Evolutionary conservation across 2,113 vertebrate species (phyloP).

Genomic region (Hippocampus mohnikei): DNA sequence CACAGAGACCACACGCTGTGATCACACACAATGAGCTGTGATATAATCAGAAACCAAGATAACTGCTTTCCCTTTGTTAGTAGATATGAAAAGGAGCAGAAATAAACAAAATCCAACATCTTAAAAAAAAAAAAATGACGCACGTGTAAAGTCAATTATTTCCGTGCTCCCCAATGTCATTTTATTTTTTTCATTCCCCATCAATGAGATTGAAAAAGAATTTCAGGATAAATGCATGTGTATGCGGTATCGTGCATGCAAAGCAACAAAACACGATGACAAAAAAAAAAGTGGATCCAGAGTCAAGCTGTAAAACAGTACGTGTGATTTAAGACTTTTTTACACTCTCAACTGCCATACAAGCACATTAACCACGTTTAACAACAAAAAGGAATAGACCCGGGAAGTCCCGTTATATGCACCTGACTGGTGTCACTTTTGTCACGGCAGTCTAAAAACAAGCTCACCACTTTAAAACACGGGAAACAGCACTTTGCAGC

Average conservation of each 20-base stretch:
- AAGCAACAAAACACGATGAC: too few species aligned
- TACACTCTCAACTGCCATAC: too few species aligned
- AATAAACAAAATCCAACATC: slow-evolving; percentile 17
- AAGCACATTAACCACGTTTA: too few species aligned
- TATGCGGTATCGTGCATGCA: neutral
- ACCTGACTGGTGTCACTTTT: too few species aligned
- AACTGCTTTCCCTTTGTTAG: slow-evolving; percentile 28
- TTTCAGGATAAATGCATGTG: neutral
- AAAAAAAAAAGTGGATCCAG: too few species aligned
- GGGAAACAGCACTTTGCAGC: too few species aligned
- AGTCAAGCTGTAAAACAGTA: too few species aligned
- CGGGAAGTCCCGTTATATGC: too few species aligned
- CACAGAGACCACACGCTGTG: slow-evolving; percentile 37
- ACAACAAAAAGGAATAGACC: too few species aligned
- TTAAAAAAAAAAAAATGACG: slow-evolving; percentile 6
- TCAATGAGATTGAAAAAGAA: neutral
- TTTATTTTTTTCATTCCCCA: neutral
- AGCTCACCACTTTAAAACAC: too few species aligned
- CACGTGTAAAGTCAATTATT: neutral
- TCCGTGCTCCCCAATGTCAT: neutral
- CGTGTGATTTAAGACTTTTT: too few species aligned
- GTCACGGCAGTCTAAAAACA: too few species aligned
- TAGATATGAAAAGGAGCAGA: neutral
- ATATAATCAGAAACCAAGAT: slow-evolving; percentile 40
- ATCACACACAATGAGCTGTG: slow-evolving; percentile 40